Percentiles rank a stretch among this genome's conserved stretches.
Evolutionary conservation across 1,140 invertebrate genomes (phyloP).

Genomic region (Drosophila sproati): DNA sequence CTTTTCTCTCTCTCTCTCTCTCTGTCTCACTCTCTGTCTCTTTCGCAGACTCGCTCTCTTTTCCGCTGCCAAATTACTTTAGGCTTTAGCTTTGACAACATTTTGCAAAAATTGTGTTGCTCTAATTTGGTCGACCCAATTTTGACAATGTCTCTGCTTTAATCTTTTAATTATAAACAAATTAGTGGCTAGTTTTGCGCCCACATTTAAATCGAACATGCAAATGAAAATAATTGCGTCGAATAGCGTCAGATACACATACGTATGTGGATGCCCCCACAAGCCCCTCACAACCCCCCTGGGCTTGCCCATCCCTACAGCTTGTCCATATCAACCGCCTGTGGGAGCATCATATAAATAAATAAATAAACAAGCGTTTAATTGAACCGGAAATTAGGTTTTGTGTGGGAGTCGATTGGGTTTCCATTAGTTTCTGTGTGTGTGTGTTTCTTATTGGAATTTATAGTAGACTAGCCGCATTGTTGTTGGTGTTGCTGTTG

Average conservation of each 20-base stretch:
- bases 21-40: conserved; percentile 2
- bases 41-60: not conserved
- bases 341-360: conserved; percentile 58
- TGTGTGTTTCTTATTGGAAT: conserved; percentile 67
- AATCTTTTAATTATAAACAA: conserved; percentile 69
- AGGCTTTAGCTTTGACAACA: conserved; percentile 18
- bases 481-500: conserved; percentile 41
- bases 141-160: conserved; percentile 17
- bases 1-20: conserved; percentile 7
- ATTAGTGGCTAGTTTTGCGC: conserved; percentile 55
- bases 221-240: conserved; percentile 8
- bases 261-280: too few relatives aligned
- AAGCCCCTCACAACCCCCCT: not conserved
- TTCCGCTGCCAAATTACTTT: not conserved
- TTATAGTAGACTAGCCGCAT: conserved; percentile 60
- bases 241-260: conserved; percentile 23
- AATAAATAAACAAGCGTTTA: conserved; percentile 82
- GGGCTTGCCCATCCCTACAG: not conserved
- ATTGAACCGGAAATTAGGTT: conserved; percentile 82
- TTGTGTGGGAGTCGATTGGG: conserved; percentile 68
- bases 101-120: conserved; percentile 4
- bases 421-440: conserved; percentile 27
- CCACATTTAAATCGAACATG: conserved; percentile 64
- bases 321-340: conserved; percentile 1
- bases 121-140: conserved; percentile 21